Base-by-base conservation (phyloP, 2,888 invertebrate genomes). In the Sisyra nigra region DNA sequence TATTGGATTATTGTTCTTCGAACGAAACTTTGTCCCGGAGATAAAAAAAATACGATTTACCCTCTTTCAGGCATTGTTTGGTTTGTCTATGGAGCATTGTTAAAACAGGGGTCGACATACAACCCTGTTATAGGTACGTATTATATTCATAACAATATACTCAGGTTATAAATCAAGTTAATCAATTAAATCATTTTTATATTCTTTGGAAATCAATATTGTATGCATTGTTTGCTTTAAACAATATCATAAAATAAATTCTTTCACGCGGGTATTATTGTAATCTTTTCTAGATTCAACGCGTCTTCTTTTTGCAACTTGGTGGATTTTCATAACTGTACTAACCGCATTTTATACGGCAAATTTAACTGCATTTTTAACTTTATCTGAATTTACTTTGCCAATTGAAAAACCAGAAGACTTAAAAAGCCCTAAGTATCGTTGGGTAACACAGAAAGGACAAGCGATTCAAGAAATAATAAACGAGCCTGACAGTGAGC, bases 291-390 rank as follows among this genome's bases (percentile, higher is more conserved):
- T 58, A 88, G 89, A 87, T 61, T 80, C 87, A 14, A 80, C 86
- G 0, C 71, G 89, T 41, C 66, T 89, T 31, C 66, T 88, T 7
- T 88, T 89, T 60, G 85, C 87, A 8, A 86, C 86, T 0, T 89
- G 89, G 89, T 89, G 89, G 89, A 72, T 91, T 47, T 89, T 87
- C 58, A 85, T 88, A 51, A 83, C 85, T 31, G 74, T 89, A 41
- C 64, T 89, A 38, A 87, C 88, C 1, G 83, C 88, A 9, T 89
- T 88, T 61, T 91, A 91, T 61, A 91, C 89, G 2, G 89, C 89
- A 7, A 89, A 89, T 61, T 66, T 91, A 55, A 89, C 89, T 0
- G 89, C 89, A 10, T 89, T 88, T 56, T 68, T 91, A 41, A 89
- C 89, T 0, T 64, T 87, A 13, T 87, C 87, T 5, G 79, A 80